Conservation (phyloP, 2,797 vertebrate genomes). For the Lycodopsis pacificus region DNA sequence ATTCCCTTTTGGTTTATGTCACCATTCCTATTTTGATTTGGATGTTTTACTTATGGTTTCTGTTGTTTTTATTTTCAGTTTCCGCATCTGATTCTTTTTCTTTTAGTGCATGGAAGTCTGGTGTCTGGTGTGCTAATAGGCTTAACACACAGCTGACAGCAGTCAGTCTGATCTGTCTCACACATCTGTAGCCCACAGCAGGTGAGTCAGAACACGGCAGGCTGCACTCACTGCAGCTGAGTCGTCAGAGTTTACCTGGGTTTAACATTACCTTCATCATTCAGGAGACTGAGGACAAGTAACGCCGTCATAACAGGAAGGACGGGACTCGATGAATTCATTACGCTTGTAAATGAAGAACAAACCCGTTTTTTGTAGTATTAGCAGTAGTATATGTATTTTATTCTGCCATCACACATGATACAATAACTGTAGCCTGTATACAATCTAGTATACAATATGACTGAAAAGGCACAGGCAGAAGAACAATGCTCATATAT, state of each 20-base stretch:
- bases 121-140: conserved; percentile 58
- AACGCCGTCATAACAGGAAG: too few relatives aligned
- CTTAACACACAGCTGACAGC: conserved; percentile 51
- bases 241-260: neutral
- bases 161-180: conserved; percentile 48
- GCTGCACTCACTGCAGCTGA: conserved; percentile 15
- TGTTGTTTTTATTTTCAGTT: conserved; percentile 61
- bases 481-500: too few relatives aligned
- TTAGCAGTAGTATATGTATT: too few relatives aligned
- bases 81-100: conserved; percentile 61
- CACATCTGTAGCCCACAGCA: conserved; percentile 28
- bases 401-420: too few relatives aligned
- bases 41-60: conserved; percentile 53
- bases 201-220: conserved; percentile 64
- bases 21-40: conserved; percentile 30
- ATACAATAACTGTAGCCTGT: too few relatives aligned
- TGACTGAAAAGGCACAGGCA: too few relatives aligned
- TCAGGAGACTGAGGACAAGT: neutral
- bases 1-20: conserved; percentile 24
- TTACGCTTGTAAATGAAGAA: neutral
- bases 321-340: neutral
- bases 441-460: too few relatives aligned
- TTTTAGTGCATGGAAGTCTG: conserved; percentile 81
- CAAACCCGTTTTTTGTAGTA: neutral
- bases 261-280: neutral